Percentiles rank a stretch among this genome's conserved stretches.
These are phyloP conservation scores for Octonoba sinensis DNA, from an alignment of 2,888 invertebrate species.

Conservation along the genomic window DNA sequence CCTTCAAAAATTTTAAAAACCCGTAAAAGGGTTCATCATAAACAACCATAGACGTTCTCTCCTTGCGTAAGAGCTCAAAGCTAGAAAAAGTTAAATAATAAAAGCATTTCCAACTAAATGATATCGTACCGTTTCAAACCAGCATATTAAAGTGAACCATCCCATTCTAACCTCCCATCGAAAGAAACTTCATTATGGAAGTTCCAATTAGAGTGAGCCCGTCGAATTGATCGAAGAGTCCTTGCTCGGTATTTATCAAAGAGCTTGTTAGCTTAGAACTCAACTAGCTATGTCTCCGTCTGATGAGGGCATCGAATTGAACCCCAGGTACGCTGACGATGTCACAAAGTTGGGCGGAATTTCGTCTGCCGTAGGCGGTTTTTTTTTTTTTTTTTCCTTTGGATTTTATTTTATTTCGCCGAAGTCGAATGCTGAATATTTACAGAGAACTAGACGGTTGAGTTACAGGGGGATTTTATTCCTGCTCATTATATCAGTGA, in stretches of 20 bases:
- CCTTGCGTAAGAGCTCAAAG: too few relatives aligned
- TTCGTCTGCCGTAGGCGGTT: slow-evolving; percentile 45
- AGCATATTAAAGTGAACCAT: slow-evolving; percentile 55
- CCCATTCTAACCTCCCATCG: slow-evolving; percentile 1
- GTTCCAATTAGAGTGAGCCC: slow-evolving; percentile 56
- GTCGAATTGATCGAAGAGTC: slow-evolving; percentile 52
- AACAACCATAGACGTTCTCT: too few relatives aligned
- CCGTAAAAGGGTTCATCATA: too few relatives aligned
- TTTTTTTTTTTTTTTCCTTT: slow-evolving; percentile 21
- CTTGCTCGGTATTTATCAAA: slow-evolving; percentile 56
- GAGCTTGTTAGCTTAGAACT: slow-evolving; percentile 64
- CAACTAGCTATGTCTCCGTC: slow-evolving; percentile 45
- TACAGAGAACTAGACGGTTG: slow-evolving; percentile 15
- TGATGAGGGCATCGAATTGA: slow-evolving; percentile 59
- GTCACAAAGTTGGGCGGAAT: slow-evolving; percentile 46
- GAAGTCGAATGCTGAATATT: slow-evolving; percentile 43
- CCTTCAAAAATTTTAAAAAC: too few relatives aligned
- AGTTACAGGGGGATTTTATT: too few relatives aligned
- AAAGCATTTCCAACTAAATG: slow-evolving; percentile 28
- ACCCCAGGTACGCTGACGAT: slow-evolving; percentile 51
- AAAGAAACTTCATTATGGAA: slow-evolving; percentile 61
- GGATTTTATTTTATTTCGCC: slow-evolving; percentile 47
- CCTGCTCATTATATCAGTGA: too few relatives aligned
- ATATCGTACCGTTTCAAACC: slow-evolving; percentile 54
- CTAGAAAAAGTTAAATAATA: too few relatives aligned